Evolutionary conservation across 2,113 vertebrate species (phyloP), one percentile per base, ranked within the genome.

Genomic region (Notechis scutatus): DNA sequence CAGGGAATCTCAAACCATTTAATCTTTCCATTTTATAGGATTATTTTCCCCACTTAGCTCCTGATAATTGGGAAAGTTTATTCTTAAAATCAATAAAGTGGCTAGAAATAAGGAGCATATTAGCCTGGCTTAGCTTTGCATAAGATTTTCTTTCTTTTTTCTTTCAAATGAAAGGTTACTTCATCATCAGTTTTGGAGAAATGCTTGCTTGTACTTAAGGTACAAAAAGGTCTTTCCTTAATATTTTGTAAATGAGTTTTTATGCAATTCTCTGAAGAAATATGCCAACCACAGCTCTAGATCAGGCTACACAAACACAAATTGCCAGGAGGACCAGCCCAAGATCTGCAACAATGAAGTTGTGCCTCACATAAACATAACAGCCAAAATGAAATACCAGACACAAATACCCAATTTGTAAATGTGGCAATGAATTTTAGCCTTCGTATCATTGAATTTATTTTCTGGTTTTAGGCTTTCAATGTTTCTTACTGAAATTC

Each of bases 391-490:
- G 69, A 74, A 74, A 74, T 39, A 8, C 69, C 69, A 81, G 18
- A 39, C 69, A 81, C 69, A 81, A 81, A 81, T 81, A 18, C 34
- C 69, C 18, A 81, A 57, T 15, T 88, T 61, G 24, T 61, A 89
- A 86, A 85, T 0, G 0, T 4, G 5, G 47, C 42, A 50, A 45
- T 26, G 23, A 61, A 56, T 15, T 15, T 21, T 45, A 42, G 7
- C 11, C 90, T 89, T 20, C 59, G 7, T 81, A 1, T 92, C 24
- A 55, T 34, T 89, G 14, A 89, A 34, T 54, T 96, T 12, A 88
- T 92, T 96, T 94, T 93, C 74, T 95, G 8, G 0, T 88, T 92
- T 91, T 95, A 95, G 96, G 81, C 96, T 95, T 95, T 95, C 6
- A 92, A 89, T 90, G 59, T 61, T 34, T 1, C 0, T 92, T 91